Evolutionary conservation across 2,797 vertebrate genomes (phyloP).

Genomic region (Arctocebus calabarensis): DNA sequence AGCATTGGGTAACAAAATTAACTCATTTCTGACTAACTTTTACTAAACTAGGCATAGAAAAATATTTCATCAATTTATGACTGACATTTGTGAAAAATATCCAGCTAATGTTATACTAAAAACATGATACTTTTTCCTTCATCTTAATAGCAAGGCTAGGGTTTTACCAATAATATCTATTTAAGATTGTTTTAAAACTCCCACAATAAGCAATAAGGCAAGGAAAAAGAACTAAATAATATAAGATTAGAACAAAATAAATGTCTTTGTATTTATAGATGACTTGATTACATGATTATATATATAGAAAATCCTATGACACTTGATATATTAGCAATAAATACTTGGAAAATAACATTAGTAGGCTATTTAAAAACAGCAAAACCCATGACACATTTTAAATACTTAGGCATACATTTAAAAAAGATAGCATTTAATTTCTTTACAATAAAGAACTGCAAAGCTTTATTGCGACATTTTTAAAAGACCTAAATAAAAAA

Average conservation of each 20-base stretch:
- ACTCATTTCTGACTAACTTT: conserved; percentile 44
- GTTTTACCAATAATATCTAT: not conserved
- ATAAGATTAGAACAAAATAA: not conserved
- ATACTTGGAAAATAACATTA: not conserved
- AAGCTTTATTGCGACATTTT: not conserved
- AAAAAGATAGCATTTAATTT: not conserved
- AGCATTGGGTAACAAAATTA: not conserved
- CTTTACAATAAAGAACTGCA: not conserved
- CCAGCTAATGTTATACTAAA: not conserved
- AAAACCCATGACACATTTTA: not conserved
- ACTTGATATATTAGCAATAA: not conserved
- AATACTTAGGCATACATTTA: not conserved
- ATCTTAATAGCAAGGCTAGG: not conserved
- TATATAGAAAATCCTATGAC: not conserved
- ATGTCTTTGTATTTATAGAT: not conserved
- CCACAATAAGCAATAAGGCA: not conserved
- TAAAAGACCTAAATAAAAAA: not conserved
- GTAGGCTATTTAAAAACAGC: not conserved
- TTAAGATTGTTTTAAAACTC: not conserved
- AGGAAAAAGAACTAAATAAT: not conserved
- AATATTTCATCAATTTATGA: not conserved
- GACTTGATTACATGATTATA: not conserved
- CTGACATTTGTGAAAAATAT: conserved; percentile 7
- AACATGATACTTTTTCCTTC: not conserved
- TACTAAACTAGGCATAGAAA: not conserved